A percentile compares a stretch with the other conserved stretches of the same genome.
phyloP scores from a whole-genome alignment of 2,797 vertebrate genomes.

The Steatocranus sp. region DNA sequence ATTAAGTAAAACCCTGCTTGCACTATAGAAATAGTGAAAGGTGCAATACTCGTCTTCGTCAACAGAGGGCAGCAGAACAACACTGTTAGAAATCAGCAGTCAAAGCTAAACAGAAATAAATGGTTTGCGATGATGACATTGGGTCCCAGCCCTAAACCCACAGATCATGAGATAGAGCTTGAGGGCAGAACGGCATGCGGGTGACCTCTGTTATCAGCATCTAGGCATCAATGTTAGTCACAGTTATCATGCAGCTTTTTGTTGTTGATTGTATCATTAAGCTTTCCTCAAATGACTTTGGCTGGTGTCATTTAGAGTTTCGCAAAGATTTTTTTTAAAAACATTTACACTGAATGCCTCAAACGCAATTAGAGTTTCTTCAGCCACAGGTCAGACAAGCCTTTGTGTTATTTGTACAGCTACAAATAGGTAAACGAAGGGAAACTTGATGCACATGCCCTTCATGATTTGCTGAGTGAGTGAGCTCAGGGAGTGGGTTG shows the following conservation, averaged over 20 bases:
- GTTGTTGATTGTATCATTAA: background rate
- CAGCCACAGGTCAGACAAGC: conserved; percentile 5
- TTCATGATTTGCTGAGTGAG: conserved; percentile 11
- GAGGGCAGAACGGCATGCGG: background rate
- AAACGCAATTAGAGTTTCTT: conserved; percentile 16
- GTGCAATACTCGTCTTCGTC: background rate
- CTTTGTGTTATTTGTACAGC: background rate
- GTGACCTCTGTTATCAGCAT: background rate
- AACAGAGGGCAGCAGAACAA: conserved; percentile 48
- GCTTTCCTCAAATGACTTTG: background rate
- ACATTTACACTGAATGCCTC: conserved; percentile 8
- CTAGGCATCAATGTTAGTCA: background rate
- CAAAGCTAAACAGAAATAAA: background rate
- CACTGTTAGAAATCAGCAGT: background rate
- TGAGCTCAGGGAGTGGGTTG: background rate
- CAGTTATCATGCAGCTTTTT: background rate
- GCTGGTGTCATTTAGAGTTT: conserved; percentile 25
- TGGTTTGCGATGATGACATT: background rate
- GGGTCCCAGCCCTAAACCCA: background rate
- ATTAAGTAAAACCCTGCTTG: background rate
- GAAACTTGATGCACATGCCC: conserved; percentile 17
- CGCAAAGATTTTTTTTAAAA: background rate
- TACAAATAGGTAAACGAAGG: conserved; percentile 29
- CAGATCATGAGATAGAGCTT: background rate
- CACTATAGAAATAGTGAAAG: background rate